phyloP scores from a whole-genome alignment of 2,113 vertebrate species.

The Passer domesticus region DNA sequence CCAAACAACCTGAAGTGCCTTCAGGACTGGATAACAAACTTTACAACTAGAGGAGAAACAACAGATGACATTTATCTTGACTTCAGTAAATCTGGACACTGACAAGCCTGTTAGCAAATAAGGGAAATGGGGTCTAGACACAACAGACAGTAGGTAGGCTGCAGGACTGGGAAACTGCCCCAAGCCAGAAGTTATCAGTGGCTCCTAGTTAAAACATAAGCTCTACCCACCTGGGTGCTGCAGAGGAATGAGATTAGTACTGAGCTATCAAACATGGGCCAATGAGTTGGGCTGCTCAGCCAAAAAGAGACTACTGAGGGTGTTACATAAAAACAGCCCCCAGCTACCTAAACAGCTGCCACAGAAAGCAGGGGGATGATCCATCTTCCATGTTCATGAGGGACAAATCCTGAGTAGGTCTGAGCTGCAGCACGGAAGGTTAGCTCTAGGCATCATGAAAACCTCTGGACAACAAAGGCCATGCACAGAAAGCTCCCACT shows the following conservation, averaged over 20 bases:
- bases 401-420: neutral
- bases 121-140: neutral
- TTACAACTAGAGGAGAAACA: conserved; percentile 17
- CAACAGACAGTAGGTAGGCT: neutral
- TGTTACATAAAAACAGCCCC: neutral
- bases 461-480: neutral
- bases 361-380: neutral
- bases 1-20: conserved; percentile 35
- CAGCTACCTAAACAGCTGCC: neutral
- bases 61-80: conserved; percentile 19
- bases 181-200: neutral
- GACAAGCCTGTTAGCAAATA: neutral
- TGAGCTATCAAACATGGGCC: neutral
- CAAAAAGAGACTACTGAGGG: neutral
- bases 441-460: neutral
- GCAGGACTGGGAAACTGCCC: neutral
- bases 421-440: neutral
- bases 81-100: neutral
- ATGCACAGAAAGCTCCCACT: neutral
- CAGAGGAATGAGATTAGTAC: neutral
- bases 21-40: conserved; percentile 34
- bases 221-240: neutral
- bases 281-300: neutral
- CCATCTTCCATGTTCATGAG: neutral
- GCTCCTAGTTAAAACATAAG: neutral